A percentile compares a stretch with the other conserved stretches of the same genome.
Conservation (phyloP, 2,797 vertebrate species). For the Lepilemur ruficaudatus region DNA sequence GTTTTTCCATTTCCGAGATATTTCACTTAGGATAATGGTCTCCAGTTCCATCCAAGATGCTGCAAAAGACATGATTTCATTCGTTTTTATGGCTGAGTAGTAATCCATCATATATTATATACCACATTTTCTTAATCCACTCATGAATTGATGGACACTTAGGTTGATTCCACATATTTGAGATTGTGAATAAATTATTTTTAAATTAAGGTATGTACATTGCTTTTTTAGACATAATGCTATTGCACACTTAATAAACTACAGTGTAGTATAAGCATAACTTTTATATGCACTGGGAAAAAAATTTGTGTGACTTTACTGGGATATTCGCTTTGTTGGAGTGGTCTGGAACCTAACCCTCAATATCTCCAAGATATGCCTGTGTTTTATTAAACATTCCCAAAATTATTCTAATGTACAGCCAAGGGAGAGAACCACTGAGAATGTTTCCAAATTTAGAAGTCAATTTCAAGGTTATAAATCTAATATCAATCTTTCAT, state of each 20-base stretch:
- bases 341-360: neutral
- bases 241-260: neutral
- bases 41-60: too few species aligned
- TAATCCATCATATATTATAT: too few species aligned
- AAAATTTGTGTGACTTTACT: neutral
- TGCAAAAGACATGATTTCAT: too few species aligned
- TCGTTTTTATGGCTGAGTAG: too few species aligned
- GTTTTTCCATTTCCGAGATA: too few species aligned
- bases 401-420: neutral
- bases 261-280: neutral
- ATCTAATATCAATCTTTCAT: neutral
- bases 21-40: too few species aligned
- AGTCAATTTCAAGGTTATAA: neutral
- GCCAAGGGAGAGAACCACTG: neutral
- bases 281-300: neutral
- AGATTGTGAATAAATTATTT: too few species aligned
- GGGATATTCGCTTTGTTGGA: neutral
- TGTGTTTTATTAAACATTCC: neutral
- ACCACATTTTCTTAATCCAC: too few species aligned
- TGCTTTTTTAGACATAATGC: neutral
- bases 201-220: neutral
- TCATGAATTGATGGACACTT: too few species aligned
- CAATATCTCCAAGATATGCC: neutral
- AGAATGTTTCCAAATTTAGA: conserved; percentile 1
- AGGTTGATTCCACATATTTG: too few species aligned